These are phyloP conservation scores for Meloidogyne hapla DNA, from an alignment of 1,140 invertebrate species.

Conservation along the genomic window DNA sequence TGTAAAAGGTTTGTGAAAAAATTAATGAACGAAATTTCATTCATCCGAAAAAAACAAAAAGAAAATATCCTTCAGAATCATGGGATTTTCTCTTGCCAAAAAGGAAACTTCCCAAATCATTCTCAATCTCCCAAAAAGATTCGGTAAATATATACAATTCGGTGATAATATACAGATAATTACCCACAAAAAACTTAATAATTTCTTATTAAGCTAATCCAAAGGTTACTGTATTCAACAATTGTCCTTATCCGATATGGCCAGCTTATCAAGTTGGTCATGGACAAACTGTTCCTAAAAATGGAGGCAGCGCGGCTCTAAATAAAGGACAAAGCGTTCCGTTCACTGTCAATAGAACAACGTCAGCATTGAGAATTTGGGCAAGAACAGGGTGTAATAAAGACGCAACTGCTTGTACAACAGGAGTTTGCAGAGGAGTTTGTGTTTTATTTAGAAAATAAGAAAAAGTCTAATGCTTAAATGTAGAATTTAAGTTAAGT, in stretches of 20 bases:
- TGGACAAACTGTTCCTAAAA: background rate
- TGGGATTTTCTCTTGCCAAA: no score
- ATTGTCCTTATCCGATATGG: background rate
- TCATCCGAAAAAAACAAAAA: no score
- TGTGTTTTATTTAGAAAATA: background rate
- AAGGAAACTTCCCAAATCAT: no score
- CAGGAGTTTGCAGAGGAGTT: background rate
- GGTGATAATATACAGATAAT: no score
- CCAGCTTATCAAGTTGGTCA: background rate
- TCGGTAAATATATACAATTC: no score
- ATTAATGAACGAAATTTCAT: no score
- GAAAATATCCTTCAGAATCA: no score
- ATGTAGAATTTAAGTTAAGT: no score
- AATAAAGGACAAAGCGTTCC: background rate
- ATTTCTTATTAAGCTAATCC: background rate
- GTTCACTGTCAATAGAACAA: background rate
- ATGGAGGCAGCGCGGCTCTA: background rate
- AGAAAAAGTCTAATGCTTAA: no score
- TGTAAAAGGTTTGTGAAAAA: no score
- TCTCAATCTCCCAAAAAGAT: no score
- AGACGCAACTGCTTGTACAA: background rate
- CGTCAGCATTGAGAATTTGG: background rate
- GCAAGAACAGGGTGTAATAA: background rate
- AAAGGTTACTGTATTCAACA: background rate
- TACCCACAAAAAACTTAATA: no score